Evolutionary conservation across 1,140 invertebrate species (phyloP).

Genomic region (Pseudomyrmex cubaensis): DNA sequence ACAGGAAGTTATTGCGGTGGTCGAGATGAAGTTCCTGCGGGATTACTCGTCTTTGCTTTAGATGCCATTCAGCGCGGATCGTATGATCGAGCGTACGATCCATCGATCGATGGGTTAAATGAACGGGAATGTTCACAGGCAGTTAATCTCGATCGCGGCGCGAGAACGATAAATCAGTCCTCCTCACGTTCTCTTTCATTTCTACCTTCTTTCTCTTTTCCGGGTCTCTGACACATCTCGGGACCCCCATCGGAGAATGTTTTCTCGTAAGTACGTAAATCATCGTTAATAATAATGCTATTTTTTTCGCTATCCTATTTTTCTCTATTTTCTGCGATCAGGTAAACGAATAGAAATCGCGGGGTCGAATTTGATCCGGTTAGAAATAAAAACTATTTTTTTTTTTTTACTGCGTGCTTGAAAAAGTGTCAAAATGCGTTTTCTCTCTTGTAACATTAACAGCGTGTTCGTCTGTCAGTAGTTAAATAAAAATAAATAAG

Average conservation of each 20-base stretch:
- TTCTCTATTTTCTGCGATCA: neutral
- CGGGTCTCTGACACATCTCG: neutral
- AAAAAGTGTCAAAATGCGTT: too few relatives aligned
- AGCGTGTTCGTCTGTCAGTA: too few relatives aligned
- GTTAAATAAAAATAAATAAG: constrained; percentile 5
- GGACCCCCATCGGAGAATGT: too few relatives aligned
- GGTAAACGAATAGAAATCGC: too few relatives aligned
- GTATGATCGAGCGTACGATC: constrained; percentile 64
- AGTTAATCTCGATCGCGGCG: constrained; percentile 75
- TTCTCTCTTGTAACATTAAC: too few relatives aligned
- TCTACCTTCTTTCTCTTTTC: neutral
- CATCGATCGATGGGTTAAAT: constrained; percentile 54
- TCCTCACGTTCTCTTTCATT: neutral
- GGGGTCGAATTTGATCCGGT: too few relatives aligned
- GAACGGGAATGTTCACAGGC: constrained; percentile 54
- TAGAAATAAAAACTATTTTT: too few relatives aligned
- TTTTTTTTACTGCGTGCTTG: too few relatives aligned
- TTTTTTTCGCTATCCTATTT: neutral
- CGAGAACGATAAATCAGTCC: constrained; percentile 73
- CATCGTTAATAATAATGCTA: constrained; percentile 68
- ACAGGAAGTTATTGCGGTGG: constrained; percentile 30
- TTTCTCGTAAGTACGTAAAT: constrained; percentile 63
- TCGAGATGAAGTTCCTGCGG: constrained; percentile 18
- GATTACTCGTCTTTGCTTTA: constrained; percentile 20
- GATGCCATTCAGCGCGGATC: neutral